Evolutionary conservation across 2,888 invertebrate genomes (phyloP).

Genomic region (Lithophane semibrunnea): DNA sequence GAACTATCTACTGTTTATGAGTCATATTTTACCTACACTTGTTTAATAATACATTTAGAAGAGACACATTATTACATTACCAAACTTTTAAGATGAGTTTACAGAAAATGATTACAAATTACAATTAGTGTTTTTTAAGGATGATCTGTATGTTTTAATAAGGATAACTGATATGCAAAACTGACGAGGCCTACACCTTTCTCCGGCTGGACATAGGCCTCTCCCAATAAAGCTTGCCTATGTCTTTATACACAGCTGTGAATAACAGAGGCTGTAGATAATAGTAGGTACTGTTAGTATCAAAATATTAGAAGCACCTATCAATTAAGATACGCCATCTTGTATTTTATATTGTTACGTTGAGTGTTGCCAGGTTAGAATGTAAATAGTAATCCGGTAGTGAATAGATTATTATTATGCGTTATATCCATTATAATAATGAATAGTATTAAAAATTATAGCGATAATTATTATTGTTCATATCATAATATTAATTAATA

Average conservation of each 20-base stretch:
- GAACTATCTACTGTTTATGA: not conserved
- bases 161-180: not conserved
- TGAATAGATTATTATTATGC: slow-evolving; percentile 84
- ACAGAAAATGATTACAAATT: not conserved
- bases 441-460: slow-evolving; percentile 86
- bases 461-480: slow-evolving; percentile 91
- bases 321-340: slow-evolving; percentile 70
- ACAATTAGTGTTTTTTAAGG: not conserved
- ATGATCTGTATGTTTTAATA: slow-evolving; percentile 8
- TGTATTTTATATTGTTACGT: slow-evolving; percentile 81
- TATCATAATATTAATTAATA: slow-evolving; percentile 92
- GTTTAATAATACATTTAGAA: not conserved
- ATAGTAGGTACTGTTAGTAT: slow-evolving; percentile 18
- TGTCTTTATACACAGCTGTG: slow-evolving; percentile 34
- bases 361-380: slow-evolving; percentile 76
- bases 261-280: not conserved
- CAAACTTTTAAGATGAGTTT: not conserved
- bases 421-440: slow-evolving; percentile 88
- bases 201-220: slow-evolving; percentile 20
- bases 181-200: not conserved
- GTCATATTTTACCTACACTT: not conserved
- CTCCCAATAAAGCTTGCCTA: not conserved
- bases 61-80: not conserved
- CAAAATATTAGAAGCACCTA: slow-evolving; percentile 77
- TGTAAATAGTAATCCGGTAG: slow-evolving; percentile 85